These are phyloP conservation scores for Lasioglossum calceatum DNA, from an alignment of 2,888 invertebrate species.

Conservation along the genomic window DNA sequence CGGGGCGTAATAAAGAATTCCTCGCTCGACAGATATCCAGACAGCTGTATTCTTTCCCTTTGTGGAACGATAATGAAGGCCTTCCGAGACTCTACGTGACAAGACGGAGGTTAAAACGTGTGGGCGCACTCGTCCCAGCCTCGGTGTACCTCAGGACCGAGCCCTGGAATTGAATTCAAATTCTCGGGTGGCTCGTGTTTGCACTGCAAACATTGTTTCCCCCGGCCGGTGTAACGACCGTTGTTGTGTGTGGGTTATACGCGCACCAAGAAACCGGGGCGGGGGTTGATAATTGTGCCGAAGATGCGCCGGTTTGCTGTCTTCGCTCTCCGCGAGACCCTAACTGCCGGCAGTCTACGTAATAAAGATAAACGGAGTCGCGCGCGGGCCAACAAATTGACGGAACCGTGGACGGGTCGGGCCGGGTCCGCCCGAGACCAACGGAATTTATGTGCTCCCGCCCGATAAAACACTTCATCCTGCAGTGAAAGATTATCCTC, in stretches of 20 bases:
- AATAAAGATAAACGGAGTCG: slow-evolving; percentile 77
- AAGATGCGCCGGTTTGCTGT: slow-evolving; percentile 40
- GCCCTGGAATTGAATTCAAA: slow-evolving; percentile 77
- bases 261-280: slow-evolving; percentile 20
- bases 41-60: slow-evolving; percentile 61
- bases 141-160: slow-evolving; percentile 52
- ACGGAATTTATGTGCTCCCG: neutral
- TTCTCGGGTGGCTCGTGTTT: slow-evolving; percentile 76
- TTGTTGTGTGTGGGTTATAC: slow-evolving; percentile 42
- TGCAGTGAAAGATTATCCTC: neutral
- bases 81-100: slow-evolving; percentile 57
- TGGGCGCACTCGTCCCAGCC: slow-evolving; percentile 45
- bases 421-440: neutral
- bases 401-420: neutral
- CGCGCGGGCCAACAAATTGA: slow-evolving; percentile 47
- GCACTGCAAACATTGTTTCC: slow-evolving; percentile 76
- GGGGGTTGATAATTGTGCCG: slow-evolving; percentile 63
- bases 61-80: slow-evolving; percentile 60
- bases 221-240: slow-evolving; percentile 65
- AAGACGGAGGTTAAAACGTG: slow-evolving; percentile 51
- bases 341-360: slow-evolving; percentile 56
- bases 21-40: slow-evolving; percentile 55
- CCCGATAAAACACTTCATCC: neutral
- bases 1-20: slow-evolving; percentile 58
- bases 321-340: slow-evolving; percentile 33